A percentile compares a stretch with the other conserved stretches of the same genome.
Conservation (phyloP, 2,888 invertebrate genomes). For the Anorthoa munda region DNA sequence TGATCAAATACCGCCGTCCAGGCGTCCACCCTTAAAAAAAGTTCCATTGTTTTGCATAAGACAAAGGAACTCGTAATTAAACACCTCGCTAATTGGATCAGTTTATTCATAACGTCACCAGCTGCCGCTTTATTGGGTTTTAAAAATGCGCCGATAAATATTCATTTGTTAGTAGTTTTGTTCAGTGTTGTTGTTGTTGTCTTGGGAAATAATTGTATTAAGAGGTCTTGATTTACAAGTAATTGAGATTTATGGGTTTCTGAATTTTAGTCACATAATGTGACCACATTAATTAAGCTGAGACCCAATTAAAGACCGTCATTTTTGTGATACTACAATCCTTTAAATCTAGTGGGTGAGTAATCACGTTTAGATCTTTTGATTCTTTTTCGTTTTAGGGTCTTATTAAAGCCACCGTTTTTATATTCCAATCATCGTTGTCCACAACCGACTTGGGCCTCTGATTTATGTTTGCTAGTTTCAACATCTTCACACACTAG, state of each 20-base stretch:
- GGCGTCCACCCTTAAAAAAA: constrained; percentile 53
- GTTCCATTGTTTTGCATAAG: constrained; percentile 61
- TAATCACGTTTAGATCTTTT: background rate
- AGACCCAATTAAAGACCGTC: background rate
- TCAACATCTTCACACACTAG: background rate
- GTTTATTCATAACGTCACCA: constrained; percentile 67
- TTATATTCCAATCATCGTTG: background rate
- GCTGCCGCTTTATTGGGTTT: constrained; percentile 64
- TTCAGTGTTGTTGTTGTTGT: constrained; percentile 1
- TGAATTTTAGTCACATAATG: background rate
- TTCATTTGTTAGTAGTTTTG: constrained; percentile 60
- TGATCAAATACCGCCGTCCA: constrained; percentile 28
- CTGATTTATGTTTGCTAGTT: background rate
- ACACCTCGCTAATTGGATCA: constrained; percentile 66
- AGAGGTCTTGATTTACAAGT: background rate
- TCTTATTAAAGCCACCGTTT: background rate
- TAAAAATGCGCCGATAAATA: constrained; percentile 60
- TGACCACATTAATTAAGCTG: background rate
- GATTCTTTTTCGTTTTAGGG: background rate
- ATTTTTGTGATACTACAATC: background rate
- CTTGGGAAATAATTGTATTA: constrained; percentile 18
- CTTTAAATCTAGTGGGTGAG: no score
- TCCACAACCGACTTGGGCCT: background rate
- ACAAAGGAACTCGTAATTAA: constrained; percentile 68
- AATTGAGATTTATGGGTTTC: background rate